A percentile compares a stretch with the other conserved stretches of the same genome.
Conservation (phyloP, 2,113 vertebrate genomes). For the Pteruthius melanotis region DNA sequence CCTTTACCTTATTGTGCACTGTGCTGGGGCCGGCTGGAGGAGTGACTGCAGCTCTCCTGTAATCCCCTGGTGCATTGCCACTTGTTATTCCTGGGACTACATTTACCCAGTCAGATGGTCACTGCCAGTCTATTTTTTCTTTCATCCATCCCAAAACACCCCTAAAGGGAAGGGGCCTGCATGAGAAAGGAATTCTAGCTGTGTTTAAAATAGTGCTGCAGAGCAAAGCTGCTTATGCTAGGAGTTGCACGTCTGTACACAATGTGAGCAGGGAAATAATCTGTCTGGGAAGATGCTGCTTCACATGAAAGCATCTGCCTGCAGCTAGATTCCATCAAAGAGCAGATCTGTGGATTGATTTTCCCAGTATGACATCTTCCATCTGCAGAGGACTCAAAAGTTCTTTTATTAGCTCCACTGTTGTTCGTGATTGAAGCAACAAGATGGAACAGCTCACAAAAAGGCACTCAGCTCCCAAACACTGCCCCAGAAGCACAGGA, state of each 20-base stretch:
- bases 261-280: conserved; percentile 18
- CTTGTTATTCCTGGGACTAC: neutral
- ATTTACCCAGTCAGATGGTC: neutral
- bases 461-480: neutral
- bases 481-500: neutral
- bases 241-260: neutral
- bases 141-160: neutral
- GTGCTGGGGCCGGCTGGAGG: neutral
- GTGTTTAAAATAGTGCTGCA: neutral
- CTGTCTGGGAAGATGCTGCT: conserved; percentile 41
- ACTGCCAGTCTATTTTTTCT: neutral
- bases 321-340: conserved; percentile 55
- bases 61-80: neutral
- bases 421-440: neutral
- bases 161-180: neutral
- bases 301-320: conserved; percentile 48
- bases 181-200: neutral
- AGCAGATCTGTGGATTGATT: conserved; percentile 41
- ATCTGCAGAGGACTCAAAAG: conserved; percentile 16
- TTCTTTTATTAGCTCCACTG: neutral
- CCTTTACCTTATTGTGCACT: neutral
- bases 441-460: neutral
- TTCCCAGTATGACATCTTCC: conserved; percentile 20
- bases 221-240: neutral
- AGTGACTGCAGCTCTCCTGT: neutral